Conservation (phyloP, 2,113 vertebrate species). For the Orcinus orca region DNA sequence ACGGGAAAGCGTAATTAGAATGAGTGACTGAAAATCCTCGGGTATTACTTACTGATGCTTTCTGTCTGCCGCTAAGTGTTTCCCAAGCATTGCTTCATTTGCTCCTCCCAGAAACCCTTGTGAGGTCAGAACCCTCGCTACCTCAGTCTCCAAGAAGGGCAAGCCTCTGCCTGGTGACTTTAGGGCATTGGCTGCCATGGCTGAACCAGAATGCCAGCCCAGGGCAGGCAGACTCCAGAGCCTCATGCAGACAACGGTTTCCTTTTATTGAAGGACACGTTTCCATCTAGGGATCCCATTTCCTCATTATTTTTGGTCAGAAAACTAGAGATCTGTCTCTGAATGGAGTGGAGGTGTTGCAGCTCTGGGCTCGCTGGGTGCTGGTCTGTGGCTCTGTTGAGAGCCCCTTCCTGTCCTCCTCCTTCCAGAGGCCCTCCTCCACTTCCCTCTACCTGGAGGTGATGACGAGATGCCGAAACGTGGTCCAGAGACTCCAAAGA, state of each 20-base stretch:
- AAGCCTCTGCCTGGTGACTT: not conserved
- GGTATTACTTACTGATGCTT: not conserved
- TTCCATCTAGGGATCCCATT: not conserved
- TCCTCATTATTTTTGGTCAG: not conserved
- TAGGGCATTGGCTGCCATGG: not conserved
- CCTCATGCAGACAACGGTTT: not conserved
- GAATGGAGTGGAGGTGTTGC: fast-evolving
- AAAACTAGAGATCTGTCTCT: not conserved
- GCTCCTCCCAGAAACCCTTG: not conserved
- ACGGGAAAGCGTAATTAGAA: not conserved
- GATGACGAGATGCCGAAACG: not conserved
- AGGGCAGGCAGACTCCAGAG: not conserved
- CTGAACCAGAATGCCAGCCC: not conserved
- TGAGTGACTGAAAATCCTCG: not conserved
- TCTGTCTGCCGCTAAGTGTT: not conserved
- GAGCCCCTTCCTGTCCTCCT: not conserved
- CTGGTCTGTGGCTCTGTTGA: not conserved
- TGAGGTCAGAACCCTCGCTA: not conserved
- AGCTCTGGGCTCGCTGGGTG: not conserved
- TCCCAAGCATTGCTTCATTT: no score
- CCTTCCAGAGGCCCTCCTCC: not conserved
- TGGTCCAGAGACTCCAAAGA: not conserved
- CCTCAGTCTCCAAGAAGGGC: not conserved
- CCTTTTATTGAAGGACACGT: not conserved
- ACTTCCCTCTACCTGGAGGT: not conserved